Evolutionary conservation across 2,113 vertebrate species (phyloP).

Genomic region (Forbesichthys agassizii): DNA sequence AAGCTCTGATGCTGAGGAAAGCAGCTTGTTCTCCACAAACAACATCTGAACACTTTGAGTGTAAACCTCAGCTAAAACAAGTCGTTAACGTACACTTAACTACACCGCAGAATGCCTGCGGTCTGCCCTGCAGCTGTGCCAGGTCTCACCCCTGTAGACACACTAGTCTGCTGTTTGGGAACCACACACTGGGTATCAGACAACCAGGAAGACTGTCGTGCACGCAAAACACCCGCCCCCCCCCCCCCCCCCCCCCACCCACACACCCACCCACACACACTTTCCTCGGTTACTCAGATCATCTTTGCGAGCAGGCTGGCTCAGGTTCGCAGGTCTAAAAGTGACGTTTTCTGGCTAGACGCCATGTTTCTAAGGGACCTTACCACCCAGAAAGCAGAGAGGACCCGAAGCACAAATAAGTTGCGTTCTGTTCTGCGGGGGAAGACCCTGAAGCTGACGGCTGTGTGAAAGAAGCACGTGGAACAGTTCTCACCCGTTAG

Average conservation of each 20-base stretch:
- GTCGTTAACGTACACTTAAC: constrained; percentile 12
- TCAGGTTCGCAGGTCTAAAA: neutral
- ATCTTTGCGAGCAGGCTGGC: neutral
- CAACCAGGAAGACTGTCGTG: too few relatives aligned
- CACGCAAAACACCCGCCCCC: too few relatives aligned
- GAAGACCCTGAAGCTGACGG: neutral
- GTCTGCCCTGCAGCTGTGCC: constrained; percentile 7
- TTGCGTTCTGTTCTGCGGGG: too few relatives aligned
- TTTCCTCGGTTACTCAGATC: too few relatives aligned
- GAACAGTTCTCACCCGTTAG: neutral
- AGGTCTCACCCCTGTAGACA: neutral
- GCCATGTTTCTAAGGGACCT: neutral
- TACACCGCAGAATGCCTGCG: constrained; percentile 15
- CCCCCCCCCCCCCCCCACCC: too few relatives aligned
- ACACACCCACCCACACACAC: too few relatives aligned
- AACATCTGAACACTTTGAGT: constrained; percentile 1
- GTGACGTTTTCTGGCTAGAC: neutral
- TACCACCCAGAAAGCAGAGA: neutral
- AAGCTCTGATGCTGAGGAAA: neutral
- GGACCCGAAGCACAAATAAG: neutral
- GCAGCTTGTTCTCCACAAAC: neutral
- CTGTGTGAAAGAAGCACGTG: neutral
- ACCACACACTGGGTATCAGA: too few relatives aligned
- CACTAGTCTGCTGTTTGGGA: neutral
- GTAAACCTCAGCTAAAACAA: constrained; percentile 39